Conservation (phyloP, 53 echinoderm and acorn worm genomes). For the Astropecten irregularis region DNA sequence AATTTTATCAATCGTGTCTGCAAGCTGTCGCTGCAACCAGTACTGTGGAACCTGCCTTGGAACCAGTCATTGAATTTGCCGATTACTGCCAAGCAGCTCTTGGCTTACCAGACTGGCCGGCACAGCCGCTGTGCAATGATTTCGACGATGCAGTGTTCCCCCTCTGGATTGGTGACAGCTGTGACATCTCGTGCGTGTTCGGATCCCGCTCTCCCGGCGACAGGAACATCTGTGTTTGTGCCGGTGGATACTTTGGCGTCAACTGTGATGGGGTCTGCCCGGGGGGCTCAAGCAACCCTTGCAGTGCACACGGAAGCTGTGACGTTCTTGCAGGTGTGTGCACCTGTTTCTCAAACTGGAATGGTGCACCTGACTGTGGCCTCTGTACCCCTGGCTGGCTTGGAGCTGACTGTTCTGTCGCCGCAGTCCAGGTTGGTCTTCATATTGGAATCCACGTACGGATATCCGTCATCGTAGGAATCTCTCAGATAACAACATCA, state of each 20-base stretch:
- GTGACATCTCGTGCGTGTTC: slow-evolving; percentile 71
- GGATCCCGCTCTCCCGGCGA: slow-evolving; percentile 62
- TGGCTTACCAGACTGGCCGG: slow-evolving; percentile 70
- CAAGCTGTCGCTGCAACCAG: slow-evolving; percentile 48
- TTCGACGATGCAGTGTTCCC: slow-evolving; percentile 79
- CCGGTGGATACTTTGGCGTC: slow-evolving; percentile 68
- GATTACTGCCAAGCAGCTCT: slow-evolving; percentile 75
- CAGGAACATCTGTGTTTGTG: slow-evolving; percentile 76
- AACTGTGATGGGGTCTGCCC: slow-evolving; percentile 73
- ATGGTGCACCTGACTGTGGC: slow-evolving; percentile 75
- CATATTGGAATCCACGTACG: slow-evolving; percentile 36
- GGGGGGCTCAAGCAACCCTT: slow-evolving; percentile 76
- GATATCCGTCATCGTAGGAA: slow-evolving; percentile 55
- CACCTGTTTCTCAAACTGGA: slow-evolving; percentile 77
- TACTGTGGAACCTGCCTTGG: slow-evolving; percentile 71
- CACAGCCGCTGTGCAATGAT: slow-evolving; percentile 81
- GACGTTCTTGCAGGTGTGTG: slow-evolving; percentile 65
- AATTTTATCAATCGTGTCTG: slow-evolving; percentile 72
- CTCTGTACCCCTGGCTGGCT: slow-evolving; percentile 74
- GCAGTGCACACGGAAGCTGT: slow-evolving; percentile 72
- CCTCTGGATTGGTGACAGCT: slow-evolving; percentile 86
- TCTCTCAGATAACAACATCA: slow-evolving; percentile 84
- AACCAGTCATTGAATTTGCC: slow-evolving; percentile 68
- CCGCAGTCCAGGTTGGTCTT: slow-evolving; percentile 15
- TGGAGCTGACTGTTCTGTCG: slow-evolving; percentile 62